Percentiles rank a stretch among this genome's conserved stretches.
Evolutionary conservation across 2,888 invertebrate genomes (phyloP).

Genomic region (Trichacis sp.): DNA sequence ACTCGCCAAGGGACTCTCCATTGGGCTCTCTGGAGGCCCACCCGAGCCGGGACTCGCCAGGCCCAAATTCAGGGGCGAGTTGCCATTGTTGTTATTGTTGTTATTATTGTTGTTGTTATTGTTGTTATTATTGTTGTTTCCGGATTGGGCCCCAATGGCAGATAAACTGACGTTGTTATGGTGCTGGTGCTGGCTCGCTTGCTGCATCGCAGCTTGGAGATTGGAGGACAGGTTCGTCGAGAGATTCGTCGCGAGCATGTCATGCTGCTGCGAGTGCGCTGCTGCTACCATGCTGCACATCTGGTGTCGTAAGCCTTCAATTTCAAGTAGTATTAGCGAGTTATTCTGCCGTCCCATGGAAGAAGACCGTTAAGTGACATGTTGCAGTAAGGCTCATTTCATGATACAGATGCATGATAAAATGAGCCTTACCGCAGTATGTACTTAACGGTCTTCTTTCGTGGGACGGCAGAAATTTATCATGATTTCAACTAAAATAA

Average conservation of each 20-base stretch:
- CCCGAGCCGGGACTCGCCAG: constrained; percentile 70
- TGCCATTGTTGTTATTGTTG: constrained; percentile 57
- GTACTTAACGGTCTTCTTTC: too few relatives aligned
- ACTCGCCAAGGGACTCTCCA: constrained; percentile 76
- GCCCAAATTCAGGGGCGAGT: constrained; percentile 70
- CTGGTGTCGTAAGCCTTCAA: constrained; percentile 83
- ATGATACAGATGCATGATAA: too few relatives aligned
- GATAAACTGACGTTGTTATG: constrained; percentile 58
- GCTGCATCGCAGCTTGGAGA: constrained; percentile 69
- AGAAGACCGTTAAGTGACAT: too few relatives aligned
- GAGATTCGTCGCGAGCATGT: constrained; percentile 66
- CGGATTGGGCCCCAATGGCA: constrained; percentile 58
- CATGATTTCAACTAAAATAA: too few relatives aligned
- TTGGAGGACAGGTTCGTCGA: constrained; percentile 70
- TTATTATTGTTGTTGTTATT: constrained; percentile 65
- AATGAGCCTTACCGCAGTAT: too few relatives aligned
- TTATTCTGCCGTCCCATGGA: too few relatives aligned
- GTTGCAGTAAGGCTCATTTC: too few relatives aligned
- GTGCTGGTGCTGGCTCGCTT: constrained; percentile 64
- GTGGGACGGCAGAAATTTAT: too few relatives aligned
- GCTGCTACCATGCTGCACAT: constrained; percentile 87
- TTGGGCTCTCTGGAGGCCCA: constrained; percentile 71
- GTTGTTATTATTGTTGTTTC: constrained; percentile 56
- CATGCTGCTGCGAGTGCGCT: constrained; percentile 70
- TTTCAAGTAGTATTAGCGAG: too few relatives aligned